Evolutionary conservation across 2,113 vertebrate genomes (phyloP).

Genomic region (Butorides virescens): DNA sequence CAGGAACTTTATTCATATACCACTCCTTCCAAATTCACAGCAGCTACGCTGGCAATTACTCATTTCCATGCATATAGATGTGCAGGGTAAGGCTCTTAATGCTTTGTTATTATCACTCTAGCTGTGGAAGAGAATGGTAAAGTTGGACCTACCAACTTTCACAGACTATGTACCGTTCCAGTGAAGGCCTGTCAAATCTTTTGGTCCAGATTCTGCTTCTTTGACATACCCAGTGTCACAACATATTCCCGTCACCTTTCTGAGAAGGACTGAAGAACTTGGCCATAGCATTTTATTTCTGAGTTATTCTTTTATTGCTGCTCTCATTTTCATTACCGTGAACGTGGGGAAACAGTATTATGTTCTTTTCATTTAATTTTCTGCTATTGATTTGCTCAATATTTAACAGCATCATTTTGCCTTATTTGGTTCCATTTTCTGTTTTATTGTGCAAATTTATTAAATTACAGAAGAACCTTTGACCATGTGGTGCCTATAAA

Average conservation of each 20-base stretch:
- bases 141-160: not conserved
- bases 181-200: not conserved
- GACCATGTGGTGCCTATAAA: not conserved
- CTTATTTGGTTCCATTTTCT: not conserved
- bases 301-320: not conserved
- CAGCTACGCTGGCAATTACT: not conserved
- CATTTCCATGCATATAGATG: fast-evolving
- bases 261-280: not conserved
- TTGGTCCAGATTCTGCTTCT: not conserved
- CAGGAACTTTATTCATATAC: not conserved
- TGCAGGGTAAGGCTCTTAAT: not conserved
- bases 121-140: not conserved
- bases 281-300: not conserved
- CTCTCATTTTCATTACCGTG: not conserved
- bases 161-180: not conserved
- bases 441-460: not conserved
- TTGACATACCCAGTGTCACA: not conserved
- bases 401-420: not conserved
- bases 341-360: not conserved
- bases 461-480: not conserved
- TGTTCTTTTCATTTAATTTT: not conserved
- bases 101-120: not conserved
- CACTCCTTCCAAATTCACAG: not conserved
- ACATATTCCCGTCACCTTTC: not conserved
- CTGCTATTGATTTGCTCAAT: not conserved